Evolutionary conservation across 2,113 vertebrate species (phyloP), one percentile per base, ranked within the genome.

Genomic region (Eulemur macaco): DNA sequence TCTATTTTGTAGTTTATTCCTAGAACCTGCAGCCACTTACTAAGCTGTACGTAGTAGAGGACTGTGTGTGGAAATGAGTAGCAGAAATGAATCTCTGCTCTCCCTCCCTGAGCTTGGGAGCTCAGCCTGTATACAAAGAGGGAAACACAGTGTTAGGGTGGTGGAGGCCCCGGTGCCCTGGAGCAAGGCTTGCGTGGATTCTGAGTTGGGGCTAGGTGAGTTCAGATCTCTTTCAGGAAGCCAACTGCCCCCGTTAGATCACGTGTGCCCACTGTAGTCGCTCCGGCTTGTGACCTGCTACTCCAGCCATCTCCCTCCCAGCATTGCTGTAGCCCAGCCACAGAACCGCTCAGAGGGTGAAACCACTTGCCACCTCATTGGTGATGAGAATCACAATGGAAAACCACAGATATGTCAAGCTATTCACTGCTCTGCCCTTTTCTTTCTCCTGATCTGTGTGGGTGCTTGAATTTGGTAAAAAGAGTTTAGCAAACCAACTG

Each of bases 191-290:
- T 60, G 5, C 5, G 0, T 56, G 87, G 37, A 10, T 45, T 76
- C 66, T 15, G n/a, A 27, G 50, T 8, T 63, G n/a, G 31, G 23
- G 47, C 23, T 10, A 34, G 18, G 15, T 68, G 66, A 63, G 12
- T 80, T 90, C 80, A 58, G 56, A 71, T 74, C 66, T 60, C 21
- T 18, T 9, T 42, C 18, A 15, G 80, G 27, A 93, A 54, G 50
- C 58, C 9, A n/a, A 12, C 10, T 50, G 25, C 27, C 85, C 84
- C 85, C 2, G 0, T 11, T 15, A 37, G 60, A 20, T 66, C 42
- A 77, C 63, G 0, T 3, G 3, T 29, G 64, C 39, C 17, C 31
- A 25, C 23, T 13, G 0, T 5, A 31, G 47, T 68, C 3, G 0
- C 77, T 58, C 10, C 80, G 64, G 52, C 64, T 52, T 10, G 1